Evolutionary conservation across 1,140 invertebrate genomes (phyloP).

Genomic region (Matsumurasca onukii): DNA sequence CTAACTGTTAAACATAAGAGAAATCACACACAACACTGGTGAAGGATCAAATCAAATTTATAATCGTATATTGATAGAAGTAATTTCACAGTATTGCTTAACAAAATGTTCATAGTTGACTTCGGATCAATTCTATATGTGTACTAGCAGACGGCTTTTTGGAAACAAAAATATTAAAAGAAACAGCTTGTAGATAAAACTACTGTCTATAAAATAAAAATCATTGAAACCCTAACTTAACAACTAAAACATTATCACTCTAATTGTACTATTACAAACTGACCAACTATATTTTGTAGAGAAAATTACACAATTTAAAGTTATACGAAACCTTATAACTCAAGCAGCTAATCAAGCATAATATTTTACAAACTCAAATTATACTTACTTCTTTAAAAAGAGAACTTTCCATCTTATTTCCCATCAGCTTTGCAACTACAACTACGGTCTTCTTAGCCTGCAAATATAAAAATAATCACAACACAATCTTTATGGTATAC

Average conservation of each 20-base stretch:
- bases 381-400: slow-evolving; percentile 3
- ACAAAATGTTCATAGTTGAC: neutral
- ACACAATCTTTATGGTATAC: too few species aligned
- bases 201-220: too few species aligned
- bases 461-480: too few species aligned
- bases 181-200: too few species aligned
- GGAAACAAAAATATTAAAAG: neutral
- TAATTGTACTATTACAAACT: too few species aligned
- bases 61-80: neutral
- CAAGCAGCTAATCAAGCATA: neutral
- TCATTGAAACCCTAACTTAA: too few species aligned
- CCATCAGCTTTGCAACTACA: slow-evolving; percentile 3
- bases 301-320: neutral
- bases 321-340: neutral
- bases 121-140: neutral
- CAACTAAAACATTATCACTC: too few species aligned
- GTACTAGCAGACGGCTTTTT: neutral
- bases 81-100: neutral
- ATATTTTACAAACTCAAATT: neutral
- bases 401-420: neutral
- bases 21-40: neutral
- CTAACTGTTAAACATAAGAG: neutral
- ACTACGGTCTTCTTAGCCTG: neutral
- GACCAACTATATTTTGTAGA: neutral
- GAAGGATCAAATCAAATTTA: neutral